These are phyloP conservation scores for Lanius ludovicianus DNA, from an alignment of 2,113 vertebrate species.

Conservation along the genomic window DNA sequence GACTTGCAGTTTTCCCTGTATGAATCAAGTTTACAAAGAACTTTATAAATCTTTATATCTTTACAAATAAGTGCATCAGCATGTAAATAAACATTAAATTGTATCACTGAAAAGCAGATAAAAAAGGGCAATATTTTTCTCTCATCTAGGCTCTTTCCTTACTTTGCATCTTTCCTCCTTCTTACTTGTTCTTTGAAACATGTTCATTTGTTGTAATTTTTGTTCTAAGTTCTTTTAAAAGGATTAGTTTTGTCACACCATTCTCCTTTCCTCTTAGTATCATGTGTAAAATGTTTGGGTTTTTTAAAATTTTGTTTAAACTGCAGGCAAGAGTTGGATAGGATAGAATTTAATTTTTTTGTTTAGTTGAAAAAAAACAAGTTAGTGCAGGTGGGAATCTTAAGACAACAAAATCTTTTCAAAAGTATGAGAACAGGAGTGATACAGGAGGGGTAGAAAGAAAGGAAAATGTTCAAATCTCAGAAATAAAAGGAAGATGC, in stretches of 20 bases:
- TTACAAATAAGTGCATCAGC: neutral
- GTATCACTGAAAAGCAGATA: neutral
- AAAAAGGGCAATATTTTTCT: neutral
- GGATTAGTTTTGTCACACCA: neutral
- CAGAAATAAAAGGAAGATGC: neutral
- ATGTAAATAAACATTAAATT: neutral
- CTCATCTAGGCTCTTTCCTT: neutral
- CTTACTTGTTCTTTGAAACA: neutral
- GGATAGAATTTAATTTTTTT: neutral
- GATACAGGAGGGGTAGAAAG: neutral
- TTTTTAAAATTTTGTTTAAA: neutral
- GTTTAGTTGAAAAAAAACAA: neutral
- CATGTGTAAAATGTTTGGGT: rapidly evolving
- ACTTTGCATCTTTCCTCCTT: neutral
- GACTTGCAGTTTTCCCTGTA: neutral
- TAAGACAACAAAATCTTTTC: neutral
- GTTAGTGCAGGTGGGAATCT: neutral
- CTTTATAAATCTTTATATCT: neutral
- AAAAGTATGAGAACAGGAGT: neutral
- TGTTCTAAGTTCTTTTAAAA: neutral
- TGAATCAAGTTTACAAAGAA: neutral
- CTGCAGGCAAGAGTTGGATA: neutral
- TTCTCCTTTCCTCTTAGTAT: neutral
- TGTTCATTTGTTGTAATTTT: neutral
- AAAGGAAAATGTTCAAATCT: neutral